Evolutionary conservation across 2,113 vertebrate genomes (phyloP), one percentile per base, ranked within the genome.

Genomic region (Bubo bubo): DNA sequence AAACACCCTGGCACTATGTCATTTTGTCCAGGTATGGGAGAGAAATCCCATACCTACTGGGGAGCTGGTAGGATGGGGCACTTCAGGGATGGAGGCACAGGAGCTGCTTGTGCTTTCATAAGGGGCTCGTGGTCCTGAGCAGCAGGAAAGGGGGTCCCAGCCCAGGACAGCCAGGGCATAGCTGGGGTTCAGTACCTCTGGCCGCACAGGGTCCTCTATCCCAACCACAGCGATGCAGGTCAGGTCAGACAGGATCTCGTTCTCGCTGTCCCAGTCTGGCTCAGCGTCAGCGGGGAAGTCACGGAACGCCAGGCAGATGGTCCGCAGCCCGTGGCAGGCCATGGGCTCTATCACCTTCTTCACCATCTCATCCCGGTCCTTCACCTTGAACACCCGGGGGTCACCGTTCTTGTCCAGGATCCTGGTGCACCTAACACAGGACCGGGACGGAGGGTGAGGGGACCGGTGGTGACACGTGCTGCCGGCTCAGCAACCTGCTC

Each of bases 181-280:
- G 35, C 4, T 11, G 72, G 47, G 24, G 35, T 12, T 35, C 0
- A 1, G 76, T 93, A 99, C 99, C 99, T 99, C 99, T 1, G 98
- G 99, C 86, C 99, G 98, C 62, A 99, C 99, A 3, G 99, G 99
- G 53, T 99, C 99, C 97, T 99, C 99, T 28, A 99, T 99, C 74
- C 99, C 99, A 27, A 99, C 99, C 91, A 99, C 99, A 0, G 97
- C 95, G 1, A 99, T 99, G 95, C 99, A 99, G 84, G 98, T 99
- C 74, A 99, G 98, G 6, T 99, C 98, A 1, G 97, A 98, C 76
- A 99, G 97, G 97, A 99, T 98, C 15, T 99, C 99, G 0, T 87
- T 98, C 97, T 99, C 99, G 0, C 82, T 98, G 95, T 99, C 99
- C 99, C 99, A 99, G 24, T 98, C 85, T 0, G 99, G 99, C 95